Evolutionary conservation across 2,113 vertebrate species (phyloP).

Genomic region (Glareola pratincola): DNA sequence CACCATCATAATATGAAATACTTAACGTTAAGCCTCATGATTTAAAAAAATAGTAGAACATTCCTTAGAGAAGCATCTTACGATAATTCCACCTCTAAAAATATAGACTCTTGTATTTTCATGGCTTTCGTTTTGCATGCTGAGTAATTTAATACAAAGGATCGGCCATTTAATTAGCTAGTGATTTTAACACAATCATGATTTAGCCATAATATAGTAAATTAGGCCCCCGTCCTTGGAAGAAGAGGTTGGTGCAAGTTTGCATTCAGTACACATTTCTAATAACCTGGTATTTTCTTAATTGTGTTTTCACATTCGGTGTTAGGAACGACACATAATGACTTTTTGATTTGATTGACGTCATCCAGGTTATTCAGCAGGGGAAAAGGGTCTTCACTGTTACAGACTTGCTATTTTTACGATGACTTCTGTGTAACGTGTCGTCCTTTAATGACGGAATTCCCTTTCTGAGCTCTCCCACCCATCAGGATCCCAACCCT

Average conservation of each 20-base stretch:
- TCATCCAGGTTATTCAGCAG: neutral
- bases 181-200: neutral
- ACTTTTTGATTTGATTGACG: neutral
- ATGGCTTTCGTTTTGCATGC: neutral
- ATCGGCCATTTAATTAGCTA: neutral
- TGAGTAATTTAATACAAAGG: neutral
- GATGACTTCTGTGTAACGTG: neutral
- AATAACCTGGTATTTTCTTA: neutral
- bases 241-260: neutral
- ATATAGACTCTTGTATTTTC: neutral
- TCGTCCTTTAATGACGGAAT: accelerated
- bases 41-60: neutral
- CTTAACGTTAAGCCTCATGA: neutral
- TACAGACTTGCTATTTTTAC: neutral
- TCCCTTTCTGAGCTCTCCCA: neutral
- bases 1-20: neutral
- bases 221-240: neutral
- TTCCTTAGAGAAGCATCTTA: neutral
- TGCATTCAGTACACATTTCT: neutral
- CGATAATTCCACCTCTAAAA: neutral
- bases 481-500: neutral
- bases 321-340: neutral
- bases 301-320: neutral
- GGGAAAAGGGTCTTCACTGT: neutral
- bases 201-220: neutral